phyloP scores from a whole-genome alignment of 1,140 invertebrate genomes.

The Sycophila sp. region DNA sequence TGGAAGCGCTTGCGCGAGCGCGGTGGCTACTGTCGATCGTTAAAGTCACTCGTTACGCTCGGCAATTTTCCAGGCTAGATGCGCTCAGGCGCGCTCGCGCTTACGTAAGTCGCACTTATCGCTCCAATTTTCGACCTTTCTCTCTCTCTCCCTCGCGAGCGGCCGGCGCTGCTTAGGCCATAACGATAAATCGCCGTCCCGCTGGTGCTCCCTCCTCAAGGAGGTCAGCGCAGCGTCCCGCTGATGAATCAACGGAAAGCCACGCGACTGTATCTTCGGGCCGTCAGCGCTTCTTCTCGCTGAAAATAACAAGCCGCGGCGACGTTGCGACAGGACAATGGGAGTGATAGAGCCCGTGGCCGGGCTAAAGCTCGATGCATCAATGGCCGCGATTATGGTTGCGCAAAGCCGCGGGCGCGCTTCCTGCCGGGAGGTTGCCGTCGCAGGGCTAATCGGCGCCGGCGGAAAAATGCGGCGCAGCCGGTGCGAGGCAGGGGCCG shows the following conservation, averaged over 20 bases:
- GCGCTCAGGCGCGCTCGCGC: background rate
- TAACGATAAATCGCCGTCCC: constrained; percentile 55
- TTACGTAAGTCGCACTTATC: constrained; percentile 13
- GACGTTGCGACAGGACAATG: constrained; percentile 32
- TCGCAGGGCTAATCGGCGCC: no score
- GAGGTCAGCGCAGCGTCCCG: constrained; percentile 16
- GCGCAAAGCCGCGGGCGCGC: background rate
- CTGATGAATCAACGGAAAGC: constrained; percentile 39
- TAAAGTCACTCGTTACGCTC: constrained; percentile 29
- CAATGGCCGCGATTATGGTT: constrained; percentile 32
- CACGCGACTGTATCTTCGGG: constrained; percentile 1
- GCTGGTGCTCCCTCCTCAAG: constrained; percentile 1
- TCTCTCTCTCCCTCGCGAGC: background rate
- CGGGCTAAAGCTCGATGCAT: constrained; percentile 27
- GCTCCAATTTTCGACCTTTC: constrained; percentile 35
- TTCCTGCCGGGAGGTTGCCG: background rate
- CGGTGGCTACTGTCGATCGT: constrained; percentile 7
- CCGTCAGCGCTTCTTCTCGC: background rate
- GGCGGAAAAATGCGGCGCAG: no score
- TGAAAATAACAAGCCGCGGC: constrained; percentile 23
- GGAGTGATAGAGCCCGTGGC: constrained; percentile 29
- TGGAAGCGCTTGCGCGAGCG: background rate
- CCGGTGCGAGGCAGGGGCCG: no score
- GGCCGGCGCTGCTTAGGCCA: background rate
- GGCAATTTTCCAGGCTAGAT: constrained; percentile 25